Evolutionary conservation across 2,888 invertebrate genomes (phyloP).

Genomic region (Metalampra italica): DNA sequence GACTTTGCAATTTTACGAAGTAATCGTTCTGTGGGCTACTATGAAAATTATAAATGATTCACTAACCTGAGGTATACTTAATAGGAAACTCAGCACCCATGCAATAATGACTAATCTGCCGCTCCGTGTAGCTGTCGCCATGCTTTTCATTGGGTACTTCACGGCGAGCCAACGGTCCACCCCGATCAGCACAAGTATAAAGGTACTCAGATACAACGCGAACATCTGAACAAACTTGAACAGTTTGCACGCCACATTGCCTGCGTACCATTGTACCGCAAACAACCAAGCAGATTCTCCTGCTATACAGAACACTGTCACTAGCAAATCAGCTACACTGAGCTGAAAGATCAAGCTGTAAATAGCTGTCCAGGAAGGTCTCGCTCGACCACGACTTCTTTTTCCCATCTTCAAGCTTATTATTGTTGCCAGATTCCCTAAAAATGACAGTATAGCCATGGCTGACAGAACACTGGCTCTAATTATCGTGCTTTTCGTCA

Average conservation of each 20-base stretch:
- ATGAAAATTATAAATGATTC: not conserved
- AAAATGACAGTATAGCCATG: slow-evolving; percentile 85
- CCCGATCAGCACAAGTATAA: slow-evolving; percentile 89
- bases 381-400: slow-evolving; percentile 72
- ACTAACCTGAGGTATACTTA: slow-evolving; percentile 90
- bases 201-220: slow-evolving; percentile 89
- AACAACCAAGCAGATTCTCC: slow-evolving; percentile 90
- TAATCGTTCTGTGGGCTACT: not conserved
- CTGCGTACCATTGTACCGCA: slow-evolving; percentile 89
- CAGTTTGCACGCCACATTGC: slow-evolving; percentile 86
- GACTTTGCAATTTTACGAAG: no score
- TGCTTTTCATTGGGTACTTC: slow-evolving; percentile 86
- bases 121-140: slow-evolving; percentile 83
- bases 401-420: slow-evolving; percentile 85
- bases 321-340: slow-evolving; percentile 89
- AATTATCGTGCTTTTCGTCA: slow-evolving; percentile 80
- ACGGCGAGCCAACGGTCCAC: slow-evolving; percentile 90
- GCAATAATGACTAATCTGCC: slow-evolving; percentile 82
- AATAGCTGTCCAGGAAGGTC: slow-evolving; percentile 83
- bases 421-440: slow-evolving; percentile 87
- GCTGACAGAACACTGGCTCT: slow-evolving; percentile 82
- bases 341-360: slow-evolving; percentile 89
- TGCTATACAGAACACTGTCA: slow-evolving; percentile 88
- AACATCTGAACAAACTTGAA: slow-evolving; percentile 91
- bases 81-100: slow-evolving; percentile 85